Evolutionary conservation across 2,888 invertebrate genomes (phyloP).

Genomic region (Abrostola triplasia): DNA sequence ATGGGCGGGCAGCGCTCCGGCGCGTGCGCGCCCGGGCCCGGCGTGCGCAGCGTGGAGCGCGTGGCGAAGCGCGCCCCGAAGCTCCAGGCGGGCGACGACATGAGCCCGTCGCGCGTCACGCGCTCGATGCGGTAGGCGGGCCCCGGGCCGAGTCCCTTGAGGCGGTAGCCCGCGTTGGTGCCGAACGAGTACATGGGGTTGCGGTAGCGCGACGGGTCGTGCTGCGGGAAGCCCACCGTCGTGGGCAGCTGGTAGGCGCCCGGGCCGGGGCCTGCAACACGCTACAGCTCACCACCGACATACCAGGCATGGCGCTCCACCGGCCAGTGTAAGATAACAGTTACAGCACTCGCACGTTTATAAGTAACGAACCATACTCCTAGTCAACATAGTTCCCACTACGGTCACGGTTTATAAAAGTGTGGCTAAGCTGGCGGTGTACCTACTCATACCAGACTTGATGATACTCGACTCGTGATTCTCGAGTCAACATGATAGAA

Average conservation of each 20-base stretch:
- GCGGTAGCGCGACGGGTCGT: slow-evolving; percentile 89
- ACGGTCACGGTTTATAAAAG: no score
- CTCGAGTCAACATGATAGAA: no score
- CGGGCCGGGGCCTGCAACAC: slow-evolving; percentile 90
- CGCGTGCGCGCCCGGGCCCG: slow-evolving; percentile 90
- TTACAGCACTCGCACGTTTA: no score
- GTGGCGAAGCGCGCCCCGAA: slow-evolving; percentile 76
- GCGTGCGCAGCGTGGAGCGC: slow-evolving; percentile 73
- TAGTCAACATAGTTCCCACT: no score
- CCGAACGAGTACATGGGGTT: slow-evolving; percentile 91
- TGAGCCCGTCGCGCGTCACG: slow-evolving; percentile 75
- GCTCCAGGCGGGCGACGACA: slow-evolving; percentile 87
- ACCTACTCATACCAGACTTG: no score
- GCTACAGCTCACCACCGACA: background rate
- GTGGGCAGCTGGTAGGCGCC: slow-evolving; percentile 90
- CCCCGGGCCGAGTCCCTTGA: slow-evolving; percentile 81
- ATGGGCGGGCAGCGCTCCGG: slow-evolving; percentile 88
- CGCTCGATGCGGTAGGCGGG: slow-evolving; percentile 82
- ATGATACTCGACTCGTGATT: no score
- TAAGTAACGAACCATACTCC: no score
- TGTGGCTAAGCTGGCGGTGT: no score
- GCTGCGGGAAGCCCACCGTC: slow-evolving; percentile 88
- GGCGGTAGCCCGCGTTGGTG: slow-evolving; percentile 75
- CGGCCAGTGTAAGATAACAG: no score
- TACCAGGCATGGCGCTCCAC: background rate